Evolutionary conservation across 2,113 vertebrate genomes (phyloP), one percentile per base, ranked within the genome.

Genomic region (Lycaon pictus): DNA sequence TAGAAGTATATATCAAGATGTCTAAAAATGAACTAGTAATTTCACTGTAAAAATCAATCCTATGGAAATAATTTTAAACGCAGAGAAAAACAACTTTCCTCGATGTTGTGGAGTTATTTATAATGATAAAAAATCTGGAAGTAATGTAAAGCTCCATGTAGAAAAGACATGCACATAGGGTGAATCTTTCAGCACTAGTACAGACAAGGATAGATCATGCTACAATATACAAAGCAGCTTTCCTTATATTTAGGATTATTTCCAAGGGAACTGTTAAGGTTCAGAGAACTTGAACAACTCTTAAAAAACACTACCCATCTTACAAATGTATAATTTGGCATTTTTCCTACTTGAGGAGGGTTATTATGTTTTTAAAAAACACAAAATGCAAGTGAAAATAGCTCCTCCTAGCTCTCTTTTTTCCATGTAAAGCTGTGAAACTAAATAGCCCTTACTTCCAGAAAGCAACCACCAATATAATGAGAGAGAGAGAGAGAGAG

Each of bases 341-440:
- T 67, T 91, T 67, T 91, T 95, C 27, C 69, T 67, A 67, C 32
- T 88, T 92, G 17, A 20, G 81, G 8, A 92, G n/a, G 77, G 55
- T 67, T 96, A 89, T 71, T 88, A 43, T 82, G 8, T 35, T 56
- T 77, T 77, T 88, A n/a, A 58, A 77, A 84, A 77, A 55, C 29
- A 90, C 43, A 62, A 86, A 93, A 67, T 3, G 16, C 71, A 93
- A 86, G 83, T 92, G 37, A 86, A 37, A 88, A 67, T 88, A 69
- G 9, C 67, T 65, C 37, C 53, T 84, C 87, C 12, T 25, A 85
- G 25, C 4, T 93, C 17, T 62, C 48, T 72, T 89, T 84, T 95
- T 65, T 20, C 35, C 35, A 13, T 35, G 17, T 85, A 89, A 88
- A 93, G 4, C 53, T 79, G 2, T 95, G 56, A 93, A 85, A 79